phyloP scores from a whole-genome alignment of 2,888 invertebrate genomes.

The Torymus tubicola region DNA sequence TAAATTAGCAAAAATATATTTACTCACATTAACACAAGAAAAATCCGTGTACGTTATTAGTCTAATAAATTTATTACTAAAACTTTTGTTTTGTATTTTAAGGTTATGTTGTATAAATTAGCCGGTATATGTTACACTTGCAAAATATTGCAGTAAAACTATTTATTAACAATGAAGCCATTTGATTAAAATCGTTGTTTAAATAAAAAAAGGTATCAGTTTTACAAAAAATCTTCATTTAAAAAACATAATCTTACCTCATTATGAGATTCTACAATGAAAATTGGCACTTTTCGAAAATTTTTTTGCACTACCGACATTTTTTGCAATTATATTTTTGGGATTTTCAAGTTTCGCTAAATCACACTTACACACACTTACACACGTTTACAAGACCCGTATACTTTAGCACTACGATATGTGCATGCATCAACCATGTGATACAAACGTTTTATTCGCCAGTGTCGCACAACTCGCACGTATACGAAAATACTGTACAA shows the following conservation, averaged over 20 bases:
- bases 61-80: too few species aligned
- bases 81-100: too few species aligned
- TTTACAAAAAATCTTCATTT: not conserved
- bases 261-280: constrained; percentile 88
- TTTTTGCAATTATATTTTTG: not conserved
- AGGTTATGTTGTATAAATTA: too few species aligned
- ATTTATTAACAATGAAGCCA: too few species aligned
- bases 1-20: too few species aligned
- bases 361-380: constrained; percentile 11
- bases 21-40: too few species aligned
- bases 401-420: not conserved
- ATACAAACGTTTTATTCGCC: constrained; percentile 30
- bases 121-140: too few species aligned
- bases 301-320: constrained; percentile 73
- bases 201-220: not conserved
- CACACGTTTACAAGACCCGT: not conserved
- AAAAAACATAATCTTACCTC: constrained; percentile 76
- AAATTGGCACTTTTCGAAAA: constrained; percentile 84
- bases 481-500: constrained; percentile 20
- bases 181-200: too few species aligned
- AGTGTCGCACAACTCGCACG: constrained; percentile 7
- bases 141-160: too few species aligned
- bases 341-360: constrained; percentile 28
- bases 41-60: too few species aligned
- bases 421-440: constrained; percentile 24